These are phyloP conservation scores for Eretmochelys imbricata DNA, from an alignment of 2,113 vertebrate species.

Conservation along the genomic window DNA sequence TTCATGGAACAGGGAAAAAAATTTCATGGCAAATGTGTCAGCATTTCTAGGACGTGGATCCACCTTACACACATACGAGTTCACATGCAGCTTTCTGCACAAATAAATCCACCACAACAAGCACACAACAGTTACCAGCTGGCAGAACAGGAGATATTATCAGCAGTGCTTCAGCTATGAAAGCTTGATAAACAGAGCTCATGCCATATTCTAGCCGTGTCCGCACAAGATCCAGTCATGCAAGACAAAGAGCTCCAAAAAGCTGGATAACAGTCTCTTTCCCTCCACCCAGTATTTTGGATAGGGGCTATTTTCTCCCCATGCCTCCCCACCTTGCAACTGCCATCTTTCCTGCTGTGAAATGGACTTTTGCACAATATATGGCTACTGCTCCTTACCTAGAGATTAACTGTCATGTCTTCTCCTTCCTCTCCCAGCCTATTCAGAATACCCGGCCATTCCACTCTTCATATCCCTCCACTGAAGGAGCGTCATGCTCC, in stretches of 20 bases:
- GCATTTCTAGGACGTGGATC: neutral
- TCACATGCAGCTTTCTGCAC: neutral
- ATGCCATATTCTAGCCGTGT: neutral
- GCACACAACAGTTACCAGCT: neutral
- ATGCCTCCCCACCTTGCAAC: neutral
- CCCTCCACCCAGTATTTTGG: neutral
- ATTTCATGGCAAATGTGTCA: neutral
- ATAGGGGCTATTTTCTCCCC: neutral
- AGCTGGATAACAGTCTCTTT: neutral
- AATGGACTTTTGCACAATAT: no score
- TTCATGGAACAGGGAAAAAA: neutral
- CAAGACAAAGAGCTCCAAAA: neutral
- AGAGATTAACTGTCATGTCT: neutral
- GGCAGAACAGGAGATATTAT: neutral
- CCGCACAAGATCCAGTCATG: neutral
- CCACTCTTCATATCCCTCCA: neutral
- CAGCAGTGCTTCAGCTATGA: neutral
- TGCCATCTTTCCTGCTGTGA: neutral
- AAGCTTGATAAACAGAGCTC: neutral
- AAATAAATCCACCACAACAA: neutral
- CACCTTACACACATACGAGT: neutral
- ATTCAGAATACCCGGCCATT: neutral
- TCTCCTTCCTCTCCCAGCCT: neutral
- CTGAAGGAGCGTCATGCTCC: neutral
- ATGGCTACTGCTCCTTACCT: neutral